phyloP scores from a whole-genome alignment of 2,113 vertebrate species.

The Dermatemys mawii region DNA sequence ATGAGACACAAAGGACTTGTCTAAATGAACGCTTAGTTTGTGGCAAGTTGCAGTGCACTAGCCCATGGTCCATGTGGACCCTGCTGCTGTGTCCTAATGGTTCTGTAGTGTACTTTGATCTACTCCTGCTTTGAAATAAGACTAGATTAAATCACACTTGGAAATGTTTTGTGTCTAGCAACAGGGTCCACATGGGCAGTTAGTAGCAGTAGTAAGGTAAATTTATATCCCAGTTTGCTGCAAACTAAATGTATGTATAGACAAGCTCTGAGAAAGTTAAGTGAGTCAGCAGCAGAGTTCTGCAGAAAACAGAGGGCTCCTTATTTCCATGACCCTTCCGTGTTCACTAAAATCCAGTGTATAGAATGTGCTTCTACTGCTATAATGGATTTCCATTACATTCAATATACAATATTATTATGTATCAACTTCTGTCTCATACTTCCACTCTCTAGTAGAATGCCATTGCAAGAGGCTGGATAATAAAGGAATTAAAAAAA shows the following conservation, averaged over 20 bases:
- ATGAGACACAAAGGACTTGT: too few relatives aligned
- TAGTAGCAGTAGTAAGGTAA: neutral
- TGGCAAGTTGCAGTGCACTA: too few relatives aligned
- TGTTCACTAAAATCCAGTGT: neutral
- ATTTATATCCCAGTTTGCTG: neutral
- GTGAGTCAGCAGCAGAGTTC: neutral
- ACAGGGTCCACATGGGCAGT: neutral
- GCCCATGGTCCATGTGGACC: too few relatives aligned
- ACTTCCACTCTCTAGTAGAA: rapidly evolving
- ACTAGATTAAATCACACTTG: neutral
- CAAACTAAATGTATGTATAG: neutral
- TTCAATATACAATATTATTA: neutral
- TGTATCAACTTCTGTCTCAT: neutral
- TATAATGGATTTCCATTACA: neutral
- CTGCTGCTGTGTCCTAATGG: too few relatives aligned
- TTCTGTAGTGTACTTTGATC: neutral
- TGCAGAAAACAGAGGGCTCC: neutral
- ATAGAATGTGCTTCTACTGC: neutral
- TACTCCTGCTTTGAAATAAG: neutral
- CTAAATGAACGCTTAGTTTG: too few relatives aligned
- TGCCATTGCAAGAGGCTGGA: neutral
- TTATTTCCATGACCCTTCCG: neutral
- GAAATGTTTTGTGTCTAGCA: neutral
- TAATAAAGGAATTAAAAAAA: neutral
- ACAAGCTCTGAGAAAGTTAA: neutral